These are phyloP conservation scores for Drosophila kepulauana DNA, from an alignment of 1,140 invertebrate species.

Conservation along the genomic window DNA sequence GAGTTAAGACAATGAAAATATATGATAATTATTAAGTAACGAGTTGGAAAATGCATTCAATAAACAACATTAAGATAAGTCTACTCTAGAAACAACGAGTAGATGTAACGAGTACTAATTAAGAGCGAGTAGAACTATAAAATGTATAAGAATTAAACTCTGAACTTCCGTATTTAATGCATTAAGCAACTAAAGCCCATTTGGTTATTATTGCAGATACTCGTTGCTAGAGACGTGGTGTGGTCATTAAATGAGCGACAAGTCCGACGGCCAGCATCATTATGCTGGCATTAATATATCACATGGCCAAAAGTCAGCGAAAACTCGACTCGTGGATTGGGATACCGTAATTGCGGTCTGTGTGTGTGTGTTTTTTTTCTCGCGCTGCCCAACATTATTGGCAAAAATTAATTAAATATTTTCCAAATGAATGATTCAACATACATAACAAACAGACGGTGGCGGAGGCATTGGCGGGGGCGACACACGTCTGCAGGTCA, in stretches of 20 bases:
- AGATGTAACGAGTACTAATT: neutral
- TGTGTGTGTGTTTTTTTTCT: conserved; percentile 49
- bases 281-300: conserved; percentile 79
- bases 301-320: conserved; percentile 68
- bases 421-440: conserved; percentile 83
- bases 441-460: conserved; percentile 47
- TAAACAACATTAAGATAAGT: too few relatives aligned
- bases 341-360: conserved; percentile 63
- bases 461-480: neutral
- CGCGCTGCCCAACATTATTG: conserved; percentile 77
- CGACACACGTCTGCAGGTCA: conserved; percentile 19
- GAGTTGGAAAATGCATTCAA: too few relatives aligned
- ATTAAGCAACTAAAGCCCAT: conserved; percentile 25
- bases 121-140: neutral
- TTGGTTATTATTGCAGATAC: conserved; percentile 30
- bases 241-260: conserved; percentile 70
- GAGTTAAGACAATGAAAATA: too few relatives aligned
- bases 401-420: conserved; percentile 85
- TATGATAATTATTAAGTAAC: too few relatives aligned
- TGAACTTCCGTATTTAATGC: neutral
- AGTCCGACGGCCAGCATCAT: conserved; percentile 65
- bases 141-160: neutral
- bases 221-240: neutral
- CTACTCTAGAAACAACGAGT: too few relatives aligned
- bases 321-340: conserved; percentile 1